phyloP scores from a whole-genome alignment of 2,113 vertebrate species.

The Ursus arctos region DNA sequence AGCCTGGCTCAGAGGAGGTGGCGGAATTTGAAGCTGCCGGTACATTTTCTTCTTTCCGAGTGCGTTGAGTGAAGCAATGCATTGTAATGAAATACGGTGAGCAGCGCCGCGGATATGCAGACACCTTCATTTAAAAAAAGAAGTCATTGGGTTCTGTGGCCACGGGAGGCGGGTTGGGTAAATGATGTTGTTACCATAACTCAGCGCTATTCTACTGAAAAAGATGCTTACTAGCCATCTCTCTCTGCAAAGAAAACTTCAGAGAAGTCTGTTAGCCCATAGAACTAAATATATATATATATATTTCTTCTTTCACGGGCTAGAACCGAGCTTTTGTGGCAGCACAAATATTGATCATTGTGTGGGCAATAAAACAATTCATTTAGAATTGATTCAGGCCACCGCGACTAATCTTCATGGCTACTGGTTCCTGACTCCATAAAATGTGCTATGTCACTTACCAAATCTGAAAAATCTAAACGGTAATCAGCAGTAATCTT shows the following conservation, averaged over 20 bases:
- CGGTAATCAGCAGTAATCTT: constrained; percentile 67
- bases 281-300: constrained; percentile 2
- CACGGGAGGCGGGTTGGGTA: constrained; percentile 50
- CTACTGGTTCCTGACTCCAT: constrained; percentile 30
- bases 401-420: constrained; percentile 59
- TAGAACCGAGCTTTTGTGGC: neutral
- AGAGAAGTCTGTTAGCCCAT: constrained; percentile 55
- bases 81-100: constrained; percentile 79
- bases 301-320: neutral
- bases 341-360: neutral
- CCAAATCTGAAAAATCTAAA: constrained; percentile 60
- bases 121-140: constrained; percentile 68
- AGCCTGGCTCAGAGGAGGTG: constrained; percentile 66
- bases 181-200: constrained; percentile 48
- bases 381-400: constrained; percentile 73
- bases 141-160: constrained; percentile 58
- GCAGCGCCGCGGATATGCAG: constrained; percentile 8
- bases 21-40: constrained; percentile 69
- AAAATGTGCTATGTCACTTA: constrained; percentile 20
- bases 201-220: constrained; percentile 58
- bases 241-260: constrained; percentile 52
- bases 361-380: constrained; percentile 70
- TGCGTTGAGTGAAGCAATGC: constrained; percentile 55
- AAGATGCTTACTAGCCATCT: constrained; percentile 31
- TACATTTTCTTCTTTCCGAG: constrained; percentile 72